These are phyloP conservation scores for Cataglyphis livida DNA, from an alignment of 2,888 invertebrate species.

Conservation along the genomic window DNA sequence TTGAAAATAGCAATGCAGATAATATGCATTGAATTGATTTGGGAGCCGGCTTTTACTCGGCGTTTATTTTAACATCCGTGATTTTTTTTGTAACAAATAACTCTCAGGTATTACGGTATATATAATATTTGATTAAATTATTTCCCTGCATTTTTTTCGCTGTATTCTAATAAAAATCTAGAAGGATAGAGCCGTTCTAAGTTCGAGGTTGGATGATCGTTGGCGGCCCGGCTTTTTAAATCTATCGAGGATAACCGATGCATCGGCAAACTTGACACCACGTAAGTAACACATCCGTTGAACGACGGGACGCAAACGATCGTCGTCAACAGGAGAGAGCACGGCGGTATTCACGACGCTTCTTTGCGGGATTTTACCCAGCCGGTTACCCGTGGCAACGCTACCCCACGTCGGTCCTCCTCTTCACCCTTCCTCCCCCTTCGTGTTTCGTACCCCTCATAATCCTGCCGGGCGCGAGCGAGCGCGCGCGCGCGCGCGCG, in stretches of 20 bases:
- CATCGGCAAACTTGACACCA: not conserved
- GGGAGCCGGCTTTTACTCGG: conserved; percentile 4
- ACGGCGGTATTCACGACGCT: conserved; percentile 74
- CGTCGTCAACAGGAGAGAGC: conserved; percentile 23
- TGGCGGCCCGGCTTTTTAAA: not conserved
- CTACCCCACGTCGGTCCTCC: conserved; percentile 66
- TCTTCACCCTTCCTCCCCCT: conserved; percentile 57
- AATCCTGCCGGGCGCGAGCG: conserved; percentile 37
- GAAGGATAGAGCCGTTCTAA: not conserved
- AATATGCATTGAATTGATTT: not conserved
- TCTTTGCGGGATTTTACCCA: conserved; percentile 85
- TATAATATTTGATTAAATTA: not conserved
- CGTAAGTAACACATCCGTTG: conserved; percentile 9
- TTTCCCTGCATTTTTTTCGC: not conserved
- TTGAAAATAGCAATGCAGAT: not conserved
- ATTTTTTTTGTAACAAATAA: not conserved
- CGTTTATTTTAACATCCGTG: conserved; percentile 13
- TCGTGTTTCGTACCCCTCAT: conserved; percentile 51
- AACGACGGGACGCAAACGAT: conserved; percentile 48
- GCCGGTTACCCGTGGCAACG: conserved; percentile 85
- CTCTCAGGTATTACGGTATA: not conserved
- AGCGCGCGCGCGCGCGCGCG: not conserved
- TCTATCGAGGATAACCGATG: not conserved
- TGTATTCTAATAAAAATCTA: no score
- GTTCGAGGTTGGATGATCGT: not conserved